Conservation (phyloP, 2,888 invertebrate genomes). For the Cosmia pyralina region DNA sequence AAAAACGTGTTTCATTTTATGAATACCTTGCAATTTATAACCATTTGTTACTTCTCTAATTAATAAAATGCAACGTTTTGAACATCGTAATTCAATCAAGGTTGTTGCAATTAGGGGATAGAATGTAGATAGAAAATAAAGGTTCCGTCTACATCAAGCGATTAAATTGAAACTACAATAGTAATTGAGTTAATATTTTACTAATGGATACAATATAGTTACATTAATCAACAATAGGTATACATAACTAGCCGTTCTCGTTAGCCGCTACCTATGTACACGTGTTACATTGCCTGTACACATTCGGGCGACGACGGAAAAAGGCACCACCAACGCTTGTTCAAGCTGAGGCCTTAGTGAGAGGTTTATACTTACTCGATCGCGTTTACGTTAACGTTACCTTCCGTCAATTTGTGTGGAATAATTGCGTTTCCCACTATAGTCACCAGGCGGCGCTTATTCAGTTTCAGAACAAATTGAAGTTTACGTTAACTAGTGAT, state of each 20-base stretch:
- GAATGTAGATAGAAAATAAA: background rate
- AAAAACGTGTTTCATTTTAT: constrained; percentile 67
- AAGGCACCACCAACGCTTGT: constrained; percentile 19
- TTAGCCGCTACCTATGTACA: constrained; percentile 75
- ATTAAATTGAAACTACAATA: constrained; percentile 60
- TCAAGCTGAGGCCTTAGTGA: no score
- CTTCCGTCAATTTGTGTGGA: no score
- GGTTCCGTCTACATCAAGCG: constrained; percentile 1
- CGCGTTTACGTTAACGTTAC: no score
- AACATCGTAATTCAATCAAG: background rate
- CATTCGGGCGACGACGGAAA: constrained; percentile 23
- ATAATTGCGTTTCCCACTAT: no score
- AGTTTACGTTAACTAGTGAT: no score
- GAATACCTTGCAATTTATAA: background rate
- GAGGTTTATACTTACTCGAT: no score
- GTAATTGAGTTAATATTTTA: constrained; percentile 82
- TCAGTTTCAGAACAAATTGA: no score
- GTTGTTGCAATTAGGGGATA: background rate
- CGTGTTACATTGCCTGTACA: constrained; percentile 63
- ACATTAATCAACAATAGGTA: constrained; percentile 88
- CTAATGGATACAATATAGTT: constrained; percentile 88
- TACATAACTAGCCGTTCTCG: constrained; percentile 79
- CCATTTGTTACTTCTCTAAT: background rate
- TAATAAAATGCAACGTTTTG: background rate
- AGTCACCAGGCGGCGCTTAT: no score